Evolutionary conservation across 2,888 invertebrate species (phyloP).

Genomic region (Aspidapion aeneum): DNA sequence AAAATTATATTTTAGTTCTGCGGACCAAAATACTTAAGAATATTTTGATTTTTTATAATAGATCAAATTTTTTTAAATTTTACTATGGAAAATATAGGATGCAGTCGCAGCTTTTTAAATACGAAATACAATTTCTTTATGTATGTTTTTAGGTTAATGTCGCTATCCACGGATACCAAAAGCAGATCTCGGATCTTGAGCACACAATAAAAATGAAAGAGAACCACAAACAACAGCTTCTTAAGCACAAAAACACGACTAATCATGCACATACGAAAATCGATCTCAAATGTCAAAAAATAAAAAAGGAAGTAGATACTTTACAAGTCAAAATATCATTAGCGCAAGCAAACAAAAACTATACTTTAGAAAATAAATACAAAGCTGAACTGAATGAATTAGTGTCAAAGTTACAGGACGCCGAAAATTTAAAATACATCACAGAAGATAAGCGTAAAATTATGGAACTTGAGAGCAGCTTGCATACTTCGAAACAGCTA

Average conservation of each 20-base stretch:
- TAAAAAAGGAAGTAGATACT: slow-evolving; percentile 59
- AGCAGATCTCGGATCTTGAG: slow-evolving; percentile 67
- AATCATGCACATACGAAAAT: slow-evolving; percentile 57
- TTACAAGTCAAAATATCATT: slow-evolving; percentile 55
- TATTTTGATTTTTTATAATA: too few relatives aligned
- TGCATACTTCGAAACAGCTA: slow-evolving; percentile 71
- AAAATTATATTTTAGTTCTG: too few relatives aligned
- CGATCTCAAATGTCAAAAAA: slow-evolving; percentile 59
- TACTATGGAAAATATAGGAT: too few relatives aligned
- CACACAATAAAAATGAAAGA: slow-evolving; percentile 66
- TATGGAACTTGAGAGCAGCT: slow-evolving; percentile 67
- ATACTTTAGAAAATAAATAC: slow-evolving; percentile 39
- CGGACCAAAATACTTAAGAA: too few relatives aligned
- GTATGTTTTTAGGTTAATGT: slow-evolving; percentile 32
- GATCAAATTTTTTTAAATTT: too few relatives aligned
- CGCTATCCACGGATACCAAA: slow-evolving; percentile 34
- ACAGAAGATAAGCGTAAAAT: slow-evolving; percentile 65
- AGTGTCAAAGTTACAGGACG: slow-evolving; percentile 47
- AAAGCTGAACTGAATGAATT: slow-evolving; percentile 46
- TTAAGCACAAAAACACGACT: slow-evolving; percentile 56
- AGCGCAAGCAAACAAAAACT: slow-evolving; percentile 47
- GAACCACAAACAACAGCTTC: slow-evolving; percentile 67
- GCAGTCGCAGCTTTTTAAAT: too few relatives aligned
- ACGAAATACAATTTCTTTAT: too few relatives aligned
- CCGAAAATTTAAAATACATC: slow-evolving; percentile 46